These are phyloP conservation scores for Cettia cetti DNA, from an alignment of 2,113 vertebrate species.

Conservation along the genomic window DNA sequence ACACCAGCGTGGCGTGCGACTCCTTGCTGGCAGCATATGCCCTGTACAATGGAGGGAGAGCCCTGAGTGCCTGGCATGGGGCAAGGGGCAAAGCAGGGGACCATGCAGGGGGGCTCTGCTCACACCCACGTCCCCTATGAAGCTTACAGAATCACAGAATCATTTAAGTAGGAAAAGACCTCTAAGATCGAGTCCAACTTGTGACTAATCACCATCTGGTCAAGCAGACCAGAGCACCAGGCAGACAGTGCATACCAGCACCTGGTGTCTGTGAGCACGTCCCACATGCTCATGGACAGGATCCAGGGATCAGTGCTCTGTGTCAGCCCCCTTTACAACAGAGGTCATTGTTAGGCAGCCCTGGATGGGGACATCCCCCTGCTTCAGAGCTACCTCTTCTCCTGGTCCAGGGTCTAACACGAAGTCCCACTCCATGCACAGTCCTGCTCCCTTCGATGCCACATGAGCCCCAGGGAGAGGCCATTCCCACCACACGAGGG, in stretches of 20 bases:
- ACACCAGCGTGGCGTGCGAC: conserved; percentile 94
- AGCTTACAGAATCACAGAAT: neutral
- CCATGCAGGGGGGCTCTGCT: neutral
- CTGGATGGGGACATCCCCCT: neutral
- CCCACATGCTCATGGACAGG: rapidly evolving
- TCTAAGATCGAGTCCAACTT: neutral
- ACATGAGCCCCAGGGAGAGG: neutral
- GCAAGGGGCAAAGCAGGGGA: neutral
- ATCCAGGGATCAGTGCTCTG: neutral
- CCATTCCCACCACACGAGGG: neutral
- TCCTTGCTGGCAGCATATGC: conserved; percentile 96
- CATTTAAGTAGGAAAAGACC: neutral
- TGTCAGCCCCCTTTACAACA: neutral
- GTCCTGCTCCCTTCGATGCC: rapidly evolving
- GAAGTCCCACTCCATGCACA: neutral
- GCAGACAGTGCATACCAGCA: neutral
- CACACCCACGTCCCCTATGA: rapidly evolving
- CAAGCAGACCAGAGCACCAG: neutral
- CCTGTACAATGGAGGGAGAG: conserved; percentile 64
- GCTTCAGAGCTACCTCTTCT: neutral
- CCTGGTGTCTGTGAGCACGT: neutral
- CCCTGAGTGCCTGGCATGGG: neutral
- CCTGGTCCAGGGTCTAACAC: rapidly evolving
- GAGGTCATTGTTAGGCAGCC: neutral
- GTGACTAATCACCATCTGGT: neutral